phyloP scores from a whole-genome alignment of 1,140 invertebrate genomes.

The Ptiloglossa arizonensis region DNA sequence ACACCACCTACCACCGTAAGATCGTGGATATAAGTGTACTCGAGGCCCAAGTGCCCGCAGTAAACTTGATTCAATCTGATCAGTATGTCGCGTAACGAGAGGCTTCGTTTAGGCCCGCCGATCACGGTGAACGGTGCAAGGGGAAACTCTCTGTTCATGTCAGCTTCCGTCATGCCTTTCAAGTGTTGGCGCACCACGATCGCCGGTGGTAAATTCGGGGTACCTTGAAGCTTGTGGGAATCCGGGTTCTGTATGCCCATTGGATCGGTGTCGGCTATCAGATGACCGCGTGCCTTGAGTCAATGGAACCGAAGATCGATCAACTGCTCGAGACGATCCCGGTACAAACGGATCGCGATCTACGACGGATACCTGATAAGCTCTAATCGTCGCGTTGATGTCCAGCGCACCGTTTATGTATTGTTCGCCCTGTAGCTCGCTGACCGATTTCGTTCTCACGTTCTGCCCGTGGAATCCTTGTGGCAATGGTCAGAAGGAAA shows the following conservation, averaged over 20 bases:
- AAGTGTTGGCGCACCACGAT: conserved; percentile 75
- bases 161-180: conserved; percentile 83
- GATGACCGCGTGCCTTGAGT: conserved; percentile 88
- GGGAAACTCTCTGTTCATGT: conserved; percentile 86
- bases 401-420: conserved; percentile 56
- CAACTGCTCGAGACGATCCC: too few species aligned
- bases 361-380: conserved; percentile 66
- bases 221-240: conserved; percentile 70
- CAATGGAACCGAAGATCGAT: not conserved
- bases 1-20: conserved; percentile 60
- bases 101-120: conserved; percentile 83
- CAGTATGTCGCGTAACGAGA: conserved; percentile 89
- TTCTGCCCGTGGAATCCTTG: conserved; percentile 1
- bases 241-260: conserved; percentile 82
- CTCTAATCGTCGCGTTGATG: conserved; percentile 69
- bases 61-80: conserved; percentile 87
- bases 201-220: conserved; percentile 66
- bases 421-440: conserved; percentile 51
- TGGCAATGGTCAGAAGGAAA: not conserved
- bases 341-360: not conserved
- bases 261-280: conserved; percentile 91
- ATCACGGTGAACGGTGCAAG: conserved; percentile 88
- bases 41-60: conserved; percentile 88
- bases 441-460: conserved; percentile 13
- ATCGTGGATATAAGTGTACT: conserved; percentile 95